Evolutionary conservation across 2,797 vertebrate species (phyloP), one percentile per base, ranked within the genome.

Genomic region (Rhabdomys pumilio): DNA sequence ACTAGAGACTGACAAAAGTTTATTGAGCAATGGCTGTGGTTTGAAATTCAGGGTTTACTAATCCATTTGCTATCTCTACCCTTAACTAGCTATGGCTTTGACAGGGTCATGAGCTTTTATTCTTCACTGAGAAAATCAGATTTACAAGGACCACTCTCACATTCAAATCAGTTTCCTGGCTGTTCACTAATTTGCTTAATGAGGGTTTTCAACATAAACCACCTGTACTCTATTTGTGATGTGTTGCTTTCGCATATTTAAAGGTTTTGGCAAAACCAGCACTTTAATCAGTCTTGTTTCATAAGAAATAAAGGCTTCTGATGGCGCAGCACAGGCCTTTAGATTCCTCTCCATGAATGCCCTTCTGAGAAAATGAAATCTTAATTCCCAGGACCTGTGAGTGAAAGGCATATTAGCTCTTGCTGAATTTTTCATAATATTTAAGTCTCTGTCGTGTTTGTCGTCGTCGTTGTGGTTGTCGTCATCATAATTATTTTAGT

Each of bases 51-150:
- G 55, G 20, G 19, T 73, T 90, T 31, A 2, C 1, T 88, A 85
- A 69, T 50, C 89, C 85, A 87, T 55, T 63, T 47, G 72, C 93
- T 57, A 67, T 61, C 17, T 14, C 93, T 75, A 50, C 41, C 31
- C 20, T 94, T 88, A 47, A 67, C 72, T 77, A 84, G 44, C 38
- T 69, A 44, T 65, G 41, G 69, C 34, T 95, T 90, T 73, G 75
- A 34, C 41, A 73, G 50, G 11, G 69, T 65, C 55, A 9, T 9
- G 14, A 50, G 13, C 65, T 31, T 92, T 69, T 93, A 93, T 72
- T n/a, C 26, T 79, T 97, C 55, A 65, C 63, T 95, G 89, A n/a
- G 9, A 94, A 94, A 96, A 85, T 61, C 85, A 91, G n/a, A 26
- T 77, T 93, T 90, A 82, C 61, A 91, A 84, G 22, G 83, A 22